Base-by-base conservation (phyloP, 2,888 invertebrate genomes). In the Petrolisthes cinctipes region DNA sequence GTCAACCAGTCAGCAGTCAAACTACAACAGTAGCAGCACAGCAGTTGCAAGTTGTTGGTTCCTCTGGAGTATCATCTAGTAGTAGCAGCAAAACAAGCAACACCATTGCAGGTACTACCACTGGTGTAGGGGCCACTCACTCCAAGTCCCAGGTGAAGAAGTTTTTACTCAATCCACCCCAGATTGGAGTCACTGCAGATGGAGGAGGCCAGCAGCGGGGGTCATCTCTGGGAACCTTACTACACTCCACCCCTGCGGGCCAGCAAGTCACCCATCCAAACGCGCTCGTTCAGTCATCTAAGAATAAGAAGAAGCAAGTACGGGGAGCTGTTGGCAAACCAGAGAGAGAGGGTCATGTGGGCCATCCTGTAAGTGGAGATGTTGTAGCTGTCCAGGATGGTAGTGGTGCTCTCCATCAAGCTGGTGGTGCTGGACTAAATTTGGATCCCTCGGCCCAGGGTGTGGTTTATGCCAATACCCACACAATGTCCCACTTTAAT, bases 401-500 rank as follows among this genome's bases (percentile, higher is more conserved):
- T 9, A n/a, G 51, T 5, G 53, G 51, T 20, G 80, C 80, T n/a
- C 83, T 80, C 71, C 87, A 85, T 61, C 89, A 80, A 75, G 57
- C 83, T 37, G 86, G 85, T 53, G 73, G 83, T 57, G 83, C 83
- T 4, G 82, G 83, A 53, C 20, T 73, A 53, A 82, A 79, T 53
- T 75, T 89, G 53, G 90, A 90, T 56, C 84, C 87, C 11, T 87
- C 84, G 9, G 80, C 85, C 56, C 89, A 86, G 54, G 84, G 89
- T 78, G 86, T 89, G 54, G 88, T 89, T 17, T 89, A 87, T 68
- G 83, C 89, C 4, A 89, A 89, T 71, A 92, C 89, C 37, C 86
- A 89, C 79, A 92, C 88, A 91, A 89, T 90, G 86, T 86, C 90
- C 20, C 89, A 85, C 73, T 87, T 89, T 91, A 91, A 91, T 91